Evolutionary conservation across 1,140 invertebrate species (phyloP), one percentile per base, ranked within the genome.

Genomic region (Charaxes varanes): DNA sequence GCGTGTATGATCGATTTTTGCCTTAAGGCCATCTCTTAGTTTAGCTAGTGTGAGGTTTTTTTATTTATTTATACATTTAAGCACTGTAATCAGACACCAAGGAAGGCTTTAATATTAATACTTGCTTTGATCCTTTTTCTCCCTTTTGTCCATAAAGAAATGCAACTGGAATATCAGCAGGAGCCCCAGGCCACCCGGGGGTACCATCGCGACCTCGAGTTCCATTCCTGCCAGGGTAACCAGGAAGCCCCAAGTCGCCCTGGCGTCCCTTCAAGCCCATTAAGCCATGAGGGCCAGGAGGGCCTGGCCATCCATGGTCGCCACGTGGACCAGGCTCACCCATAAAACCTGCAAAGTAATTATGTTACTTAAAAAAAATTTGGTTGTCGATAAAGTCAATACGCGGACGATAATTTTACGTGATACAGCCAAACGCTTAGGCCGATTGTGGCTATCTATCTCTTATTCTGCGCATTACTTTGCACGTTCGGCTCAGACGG

Each of bases 311-410:
- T 14, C 92, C 92, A 8, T 74, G 49, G 61, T 93, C 91, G 40
- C 94, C 94, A 2, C 48, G 44, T 40, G 86, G 74, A 12, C 93
- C 93, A 30, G 86, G 85, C 1, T 47, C 23, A 17, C 93, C 93
- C 43, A 78, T 67, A 18, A 79, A 66, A 43, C 87, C 87, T 87
- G 17, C 8, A 67, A 48, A 36, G 33, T 1, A 23, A 22, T 28
- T n/a, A 14, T 24, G 8, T 24, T 43, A 19, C 10, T 6, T 27
- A 13, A 30, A 30, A n/a, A n/a, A n/a, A n/a, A n/a, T n/a, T n/a
- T n/a, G n/a, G n/a, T n/a, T n/a, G n/a, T n/a, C n/a, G n/a, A n/a
- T n/a, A n/a, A n/a, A n/a, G n/a, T n/a, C n/a, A n/a, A n/a, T n/a
- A n/a, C n/a, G n/a, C n/a, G n/a, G n/a, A n/a, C n/a, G n/a, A n/a